Base-by-base conservation (phyloP, 2,797 vertebrate genomes). In the Adrianichthys oophorus region DNA sequence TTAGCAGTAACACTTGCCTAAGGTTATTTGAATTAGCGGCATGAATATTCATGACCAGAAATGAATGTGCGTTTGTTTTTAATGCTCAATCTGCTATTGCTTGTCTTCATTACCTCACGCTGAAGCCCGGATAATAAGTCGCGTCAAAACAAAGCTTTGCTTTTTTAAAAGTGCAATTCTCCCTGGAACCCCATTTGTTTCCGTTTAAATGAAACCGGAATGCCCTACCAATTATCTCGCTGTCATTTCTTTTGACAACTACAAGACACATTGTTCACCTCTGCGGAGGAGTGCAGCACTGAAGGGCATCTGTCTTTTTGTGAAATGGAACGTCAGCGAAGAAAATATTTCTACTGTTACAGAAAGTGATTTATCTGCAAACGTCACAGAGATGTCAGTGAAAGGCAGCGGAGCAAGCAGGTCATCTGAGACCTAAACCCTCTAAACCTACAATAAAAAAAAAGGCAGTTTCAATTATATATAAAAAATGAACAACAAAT, bases 11-110 rank as follows among this genome's bases (percentile, higher is more conserved):
- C 93, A 93, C 93, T 94, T 89, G 93, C 94, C 93, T 94, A 92
- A 93, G 93, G 93, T 95, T 94, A 94, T 96, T 96, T 95, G 95
- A 95, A 95, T 93, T 93, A 94, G 92, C 73, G 37, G 68, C 90
- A 94, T 96, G 95, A 94, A 96, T 95, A 96, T 96, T 94, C 94
- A 95, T 94, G 92, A 80, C 74, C 58, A 68, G 89, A 90, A 93
- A 93, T 94, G 92, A 93, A 94, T 92, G 92, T 86, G 86, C 90
- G 90, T 87, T 86, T 96, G 94, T 95, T 95, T 95, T 92, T 87
- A 86, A 88, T 85, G 85, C 78, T 86, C 82, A 87, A 77, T 87
- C 82, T 70, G 63, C 86, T 87, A 88, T 87, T 85, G 81, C 75
- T 83, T 56, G 44, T 86, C 79, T 89, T 90, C 79, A 87, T 88